These are phyloP conservation scores for Caenorhabditis briggsae DNA, from an alignment of 1,140 invertebrate species.

Conservation along the genomic window DNA sequence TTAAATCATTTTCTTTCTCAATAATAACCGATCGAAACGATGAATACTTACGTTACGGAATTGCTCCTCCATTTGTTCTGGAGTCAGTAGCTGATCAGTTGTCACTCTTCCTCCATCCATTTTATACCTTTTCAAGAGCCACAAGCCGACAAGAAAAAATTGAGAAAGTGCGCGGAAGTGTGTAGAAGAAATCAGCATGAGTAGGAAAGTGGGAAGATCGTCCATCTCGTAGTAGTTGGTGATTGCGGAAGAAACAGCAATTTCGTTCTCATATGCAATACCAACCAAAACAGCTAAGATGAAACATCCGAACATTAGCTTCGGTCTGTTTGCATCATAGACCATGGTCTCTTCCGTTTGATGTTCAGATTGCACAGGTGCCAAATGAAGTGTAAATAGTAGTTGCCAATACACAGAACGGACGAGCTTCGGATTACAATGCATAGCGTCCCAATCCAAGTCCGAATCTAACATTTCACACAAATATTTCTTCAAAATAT, in stretches of 20 bases:
- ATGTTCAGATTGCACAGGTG: not conserved
- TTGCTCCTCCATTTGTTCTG: too few species aligned
- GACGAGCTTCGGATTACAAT: not conserved
- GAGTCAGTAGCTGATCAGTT: not conserved
- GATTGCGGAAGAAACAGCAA: not conserved
- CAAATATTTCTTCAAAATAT: not conserved
- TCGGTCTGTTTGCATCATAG: not conserved
- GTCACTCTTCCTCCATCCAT: not conserved
- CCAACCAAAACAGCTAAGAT: not conserved
- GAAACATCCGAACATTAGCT: conserved; percentile 4
- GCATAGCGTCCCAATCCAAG: not conserved
- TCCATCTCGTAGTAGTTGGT: not conserved
- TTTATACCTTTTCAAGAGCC: not conserved
- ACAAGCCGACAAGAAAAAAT: conserved; percentile 21
- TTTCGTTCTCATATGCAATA: not conserved
- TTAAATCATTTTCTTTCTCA: too few species aligned
- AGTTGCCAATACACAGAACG: conserved; percentile 31
- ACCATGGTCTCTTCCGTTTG: not conserved
- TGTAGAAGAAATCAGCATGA: not conserved
- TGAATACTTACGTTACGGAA: not conserved
- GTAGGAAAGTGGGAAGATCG: not conserved
- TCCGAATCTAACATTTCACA: not conserved
- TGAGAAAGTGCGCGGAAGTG: not conserved
- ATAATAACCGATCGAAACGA: too few species aligned
- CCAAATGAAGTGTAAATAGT: not conserved